Percentiles rank a stretch among this genome's conserved stretches.
These are phyloP conservation scores for Mastacembelus armatus DNA, from an alignment of 2,797 vertebrate genomes.

Conservation along the genomic window DNA sequence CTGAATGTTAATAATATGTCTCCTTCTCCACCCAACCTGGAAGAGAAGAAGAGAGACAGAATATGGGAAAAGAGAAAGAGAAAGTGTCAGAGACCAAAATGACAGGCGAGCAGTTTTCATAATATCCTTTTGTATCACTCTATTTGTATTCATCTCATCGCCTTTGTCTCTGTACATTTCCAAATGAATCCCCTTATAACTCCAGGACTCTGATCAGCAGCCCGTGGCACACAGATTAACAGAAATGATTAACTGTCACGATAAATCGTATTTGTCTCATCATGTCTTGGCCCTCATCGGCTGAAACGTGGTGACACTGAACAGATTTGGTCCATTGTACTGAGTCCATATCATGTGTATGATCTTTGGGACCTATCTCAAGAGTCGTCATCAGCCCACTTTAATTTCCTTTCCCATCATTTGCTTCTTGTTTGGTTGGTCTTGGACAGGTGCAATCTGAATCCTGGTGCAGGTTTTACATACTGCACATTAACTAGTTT, in stretches of 20 bases:
- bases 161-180: constrained; percentile 69
- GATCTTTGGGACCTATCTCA: constrained; percentile 61
- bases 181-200: constrained; percentile 72
- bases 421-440: constrained; percentile 2
- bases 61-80: constrained; percentile 37
- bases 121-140: constrained; percentile 68
- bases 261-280: constrained; percentile 72
- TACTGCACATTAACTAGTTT: constrained; percentile 12
- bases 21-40: constrained; percentile 87
- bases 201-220: constrained; percentile 67
- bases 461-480: constrained; percentile 46
- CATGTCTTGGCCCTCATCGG: constrained; percentile 57
- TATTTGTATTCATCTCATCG: constrained; percentile 75
- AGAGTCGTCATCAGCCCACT: constrained; percentile 61
- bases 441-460: constrained; percentile 54
- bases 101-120: constrained; percentile 65
- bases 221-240: constrained; percentile 78
- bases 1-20: constrained; percentile 86
- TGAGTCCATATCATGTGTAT: constrained; percentile 43
- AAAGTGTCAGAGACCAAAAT: constrained; percentile 58
- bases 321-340: constrained; percentile 52
- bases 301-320: constrained; percentile 25
- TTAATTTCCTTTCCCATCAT: constrained; percentile 75
- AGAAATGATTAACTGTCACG: constrained; percentile 80
- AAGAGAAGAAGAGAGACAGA: constrained; percentile 57